Evolutionary conservation across 1,140 invertebrate genomes (phyloP).

Genomic region (Nylanderia fulva): DNA sequence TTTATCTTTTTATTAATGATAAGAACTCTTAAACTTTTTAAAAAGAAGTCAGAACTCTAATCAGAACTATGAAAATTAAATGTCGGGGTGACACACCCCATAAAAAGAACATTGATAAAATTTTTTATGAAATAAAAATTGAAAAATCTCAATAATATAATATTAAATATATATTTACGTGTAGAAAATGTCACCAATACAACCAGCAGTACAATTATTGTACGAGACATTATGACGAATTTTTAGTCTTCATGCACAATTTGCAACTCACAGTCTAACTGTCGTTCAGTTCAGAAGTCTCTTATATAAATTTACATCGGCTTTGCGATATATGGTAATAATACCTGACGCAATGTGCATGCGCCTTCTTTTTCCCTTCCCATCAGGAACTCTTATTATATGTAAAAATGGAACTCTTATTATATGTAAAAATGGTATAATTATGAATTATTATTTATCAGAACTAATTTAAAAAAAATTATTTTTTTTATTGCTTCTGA

Average conservation of each 20-base stretch:
- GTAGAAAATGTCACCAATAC: background rate
- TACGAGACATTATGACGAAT: constrained; percentile 6
- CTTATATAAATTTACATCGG: too few relatives aligned
- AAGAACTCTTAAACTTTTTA: background rate
- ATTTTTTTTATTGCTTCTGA: too few relatives aligned
- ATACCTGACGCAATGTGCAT: too few relatives aligned
- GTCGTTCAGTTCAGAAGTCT: background rate
- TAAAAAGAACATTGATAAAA: too few relatives aligned
- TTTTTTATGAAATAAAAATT: background rate
- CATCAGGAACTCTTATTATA: too few relatives aligned
- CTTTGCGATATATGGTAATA: too few relatives aligned
- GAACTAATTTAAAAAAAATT: too few relatives aligned
- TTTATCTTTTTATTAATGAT: background rate
- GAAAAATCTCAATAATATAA: background rate
- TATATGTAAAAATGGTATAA: too few relatives aligned
- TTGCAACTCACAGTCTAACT: background rate
- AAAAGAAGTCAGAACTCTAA: background rate
- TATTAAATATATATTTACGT: constrained; percentile 43
- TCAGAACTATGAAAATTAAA: background rate
- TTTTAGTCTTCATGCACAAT: background rate
- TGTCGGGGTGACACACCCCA: background rate
- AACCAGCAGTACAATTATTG: background rate
- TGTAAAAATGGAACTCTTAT: too few relatives aligned
- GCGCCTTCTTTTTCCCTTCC: too few relatives aligned
- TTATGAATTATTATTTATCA: too few relatives aligned